phyloP scores from a whole-genome alignment of 1,140 invertebrate species.

The Olivierus martensii region DNA sequence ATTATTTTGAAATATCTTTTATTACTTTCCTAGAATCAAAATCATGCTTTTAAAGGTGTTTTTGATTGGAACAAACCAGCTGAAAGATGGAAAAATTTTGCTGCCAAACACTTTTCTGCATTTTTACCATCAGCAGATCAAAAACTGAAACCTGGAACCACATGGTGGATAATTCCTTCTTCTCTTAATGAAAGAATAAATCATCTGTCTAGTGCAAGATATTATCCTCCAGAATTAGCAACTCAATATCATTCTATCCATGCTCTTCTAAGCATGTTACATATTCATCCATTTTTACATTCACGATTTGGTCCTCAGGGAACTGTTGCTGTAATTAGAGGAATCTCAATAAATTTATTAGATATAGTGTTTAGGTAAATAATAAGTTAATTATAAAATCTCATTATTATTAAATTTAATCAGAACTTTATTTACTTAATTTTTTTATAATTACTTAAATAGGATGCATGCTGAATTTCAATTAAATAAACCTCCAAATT shows the following conservation, averaged over 20 bases:
- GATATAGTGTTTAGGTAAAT: constrained; percentile 32
- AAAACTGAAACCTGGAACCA: neutral
- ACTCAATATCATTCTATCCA: neutral
- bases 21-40: no score
- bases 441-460: no score
- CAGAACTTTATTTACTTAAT: no score
- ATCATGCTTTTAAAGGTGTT: neutral
- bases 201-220: constrained; percentile 2
- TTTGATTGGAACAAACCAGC: constrained; percentile 7
- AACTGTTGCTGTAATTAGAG: constrained; percentile 25
- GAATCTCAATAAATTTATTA: constrained; percentile 26
- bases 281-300: constrained; percentile 8
- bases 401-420: no score
- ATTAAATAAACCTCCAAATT: constrained; percentile 31
- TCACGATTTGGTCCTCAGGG: constrained; percentile 31
- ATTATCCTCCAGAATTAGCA: constrained; percentile 4
- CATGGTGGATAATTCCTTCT: constrained; percentile 14
- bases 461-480: constrained; percentile 36
- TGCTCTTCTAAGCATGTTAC: constrained; percentile 10
- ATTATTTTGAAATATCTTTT: no score
- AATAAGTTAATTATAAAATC: no score
- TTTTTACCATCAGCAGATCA: neutral
- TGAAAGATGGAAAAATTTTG: constrained; percentile 4
- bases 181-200: neutral
- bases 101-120: constrained; percentile 4